phyloP scores from a whole-genome alignment of 1,140 invertebrate genomes.

The Brachionus calyciflorus region DNA sequence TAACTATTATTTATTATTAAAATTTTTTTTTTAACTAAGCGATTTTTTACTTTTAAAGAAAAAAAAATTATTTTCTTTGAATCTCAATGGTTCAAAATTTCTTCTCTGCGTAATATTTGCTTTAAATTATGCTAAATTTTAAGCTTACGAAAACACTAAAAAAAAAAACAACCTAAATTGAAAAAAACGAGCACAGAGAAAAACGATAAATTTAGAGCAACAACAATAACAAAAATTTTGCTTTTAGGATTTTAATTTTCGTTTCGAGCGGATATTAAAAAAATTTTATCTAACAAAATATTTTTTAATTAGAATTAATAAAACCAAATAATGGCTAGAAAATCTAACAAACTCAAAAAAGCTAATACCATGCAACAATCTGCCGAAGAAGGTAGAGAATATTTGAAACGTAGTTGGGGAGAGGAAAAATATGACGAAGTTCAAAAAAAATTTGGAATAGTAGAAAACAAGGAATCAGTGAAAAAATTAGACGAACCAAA shows the following conservation, averaged over 20 bases:
- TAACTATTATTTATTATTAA: no score
- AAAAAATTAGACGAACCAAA: neutral
- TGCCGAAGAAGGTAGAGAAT: conserved; percentile 30
- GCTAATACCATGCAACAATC: neutral
- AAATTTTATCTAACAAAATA: no score
- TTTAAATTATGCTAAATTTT: conserved; percentile 38
- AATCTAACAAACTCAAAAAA: neutral
- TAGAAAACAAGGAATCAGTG: neutral
- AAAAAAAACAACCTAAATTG: neutral
- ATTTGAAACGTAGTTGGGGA: conserved; percentile 23
- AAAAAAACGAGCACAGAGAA: neutral
- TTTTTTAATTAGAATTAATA: no score
- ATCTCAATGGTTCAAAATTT: neutral
- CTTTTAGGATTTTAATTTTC: no score
- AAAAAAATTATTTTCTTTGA: neutral
- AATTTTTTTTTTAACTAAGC: no score
- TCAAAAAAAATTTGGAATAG: neutral
- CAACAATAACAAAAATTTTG: no score
- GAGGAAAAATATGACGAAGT: conserved; percentile 29
- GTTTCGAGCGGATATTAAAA: no score
- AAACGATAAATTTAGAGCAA: neutral
- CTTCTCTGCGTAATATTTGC: neutral
- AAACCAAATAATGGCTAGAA: conserved; percentile 31
- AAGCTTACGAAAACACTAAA: neutral
- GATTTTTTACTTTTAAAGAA: no score